A percentile compares a stretch with the other conserved stretches of the same genome.
Evolutionary conservation across 2,797 vertebrate species (phyloP).

Genomic region (Sebastes diaconus): DNA sequence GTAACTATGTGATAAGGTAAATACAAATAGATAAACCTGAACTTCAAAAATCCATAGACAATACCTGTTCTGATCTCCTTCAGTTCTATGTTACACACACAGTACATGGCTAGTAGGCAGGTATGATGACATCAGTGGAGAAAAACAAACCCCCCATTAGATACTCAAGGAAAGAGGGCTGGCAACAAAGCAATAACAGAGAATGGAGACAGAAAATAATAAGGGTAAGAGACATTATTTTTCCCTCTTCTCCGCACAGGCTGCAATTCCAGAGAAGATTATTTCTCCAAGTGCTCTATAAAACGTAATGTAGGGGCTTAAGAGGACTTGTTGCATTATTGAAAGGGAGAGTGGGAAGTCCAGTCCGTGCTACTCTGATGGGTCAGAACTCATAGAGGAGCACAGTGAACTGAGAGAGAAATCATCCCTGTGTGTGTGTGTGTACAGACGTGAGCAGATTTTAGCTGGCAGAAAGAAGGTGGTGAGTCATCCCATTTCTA

Average conservation of each 20-base stretch:
- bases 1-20: background rate
- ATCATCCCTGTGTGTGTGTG: background rate
- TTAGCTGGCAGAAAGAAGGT: slow-evolving; percentile 25
- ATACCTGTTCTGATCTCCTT: slow-evolving; percentile 39
- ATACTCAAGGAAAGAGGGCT: background rate
- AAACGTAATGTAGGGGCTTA: slow-evolving; percentile 16
- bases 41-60: slow-evolving; percentile 43
- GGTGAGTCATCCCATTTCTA: slow-evolving; percentile 60
- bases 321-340: slow-evolving; percentile 67
- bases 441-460: slow-evolving; percentile 15
- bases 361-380: slow-evolving; percentile 27
- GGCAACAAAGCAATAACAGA: slow-evolving; percentile 10
- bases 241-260: background rate
- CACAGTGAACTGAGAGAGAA: background rate
- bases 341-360: slow-evolving; percentile 44
- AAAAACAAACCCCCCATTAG: background rate
- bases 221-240: background rate
- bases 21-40: too few relatives aligned
- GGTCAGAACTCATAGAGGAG: slow-evolving; percentile 12
- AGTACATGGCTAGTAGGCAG: slow-evolving; percentile 15
- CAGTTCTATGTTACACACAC: background rate
- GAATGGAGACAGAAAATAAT: slow-evolving; percentile 21
- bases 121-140: background rate
- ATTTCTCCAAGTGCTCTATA: slow-evolving; percentile 14
- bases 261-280: slow-evolving; percentile 15